Percentiles rank a stretch among this genome's conserved stretches.
Conservation (phyloP, 2,888 invertebrate genomes). For the Leptinotarsa juncta region DNA sequence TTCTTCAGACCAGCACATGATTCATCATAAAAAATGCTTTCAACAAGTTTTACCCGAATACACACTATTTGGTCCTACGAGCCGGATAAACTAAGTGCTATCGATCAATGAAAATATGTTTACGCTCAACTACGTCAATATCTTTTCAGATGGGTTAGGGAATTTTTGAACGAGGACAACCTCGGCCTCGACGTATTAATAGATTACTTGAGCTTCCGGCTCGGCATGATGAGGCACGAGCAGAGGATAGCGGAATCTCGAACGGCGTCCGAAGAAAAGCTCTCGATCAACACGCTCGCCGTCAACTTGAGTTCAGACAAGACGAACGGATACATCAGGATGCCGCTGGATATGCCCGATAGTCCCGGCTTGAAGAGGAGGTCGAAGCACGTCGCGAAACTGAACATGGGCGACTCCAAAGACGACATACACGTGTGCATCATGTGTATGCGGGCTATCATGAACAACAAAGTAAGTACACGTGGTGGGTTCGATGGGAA, state of each 20-base stretch:
- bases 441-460: conserved; percentile 98
- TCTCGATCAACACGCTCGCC: conserved; percentile 65
- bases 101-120: conserved; percentile 7
- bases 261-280: conserved; percentile 81
- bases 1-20: no score
- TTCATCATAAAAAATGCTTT: neutral
- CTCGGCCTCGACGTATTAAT: conserved; percentile 96
- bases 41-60: neutral
- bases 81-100: neutral
- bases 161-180: conserved; percentile 96
- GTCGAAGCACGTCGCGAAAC: conserved; percentile 85
- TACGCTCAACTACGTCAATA: conserved; percentile 9
- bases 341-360: conserved; percentile 72
- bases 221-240: conserved; percentile 94
- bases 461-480: conserved; percentile 92
- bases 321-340: conserved; percentile 62
- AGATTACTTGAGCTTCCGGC: conserved; percentile 95
- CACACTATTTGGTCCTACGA: neutral
- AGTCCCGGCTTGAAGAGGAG: conserved; percentile 80
- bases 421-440: conserved; percentile 99
- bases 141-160: conserved; percentile 92
- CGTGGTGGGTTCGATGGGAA: neutral
- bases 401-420: conserved; percentile 95
- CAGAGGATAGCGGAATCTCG: conserved; percentile 83
- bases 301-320: conserved; percentile 47